phyloP scores from a whole-genome alignment of 1,140 invertebrate genomes.

The Nymphalis io region DNA sequence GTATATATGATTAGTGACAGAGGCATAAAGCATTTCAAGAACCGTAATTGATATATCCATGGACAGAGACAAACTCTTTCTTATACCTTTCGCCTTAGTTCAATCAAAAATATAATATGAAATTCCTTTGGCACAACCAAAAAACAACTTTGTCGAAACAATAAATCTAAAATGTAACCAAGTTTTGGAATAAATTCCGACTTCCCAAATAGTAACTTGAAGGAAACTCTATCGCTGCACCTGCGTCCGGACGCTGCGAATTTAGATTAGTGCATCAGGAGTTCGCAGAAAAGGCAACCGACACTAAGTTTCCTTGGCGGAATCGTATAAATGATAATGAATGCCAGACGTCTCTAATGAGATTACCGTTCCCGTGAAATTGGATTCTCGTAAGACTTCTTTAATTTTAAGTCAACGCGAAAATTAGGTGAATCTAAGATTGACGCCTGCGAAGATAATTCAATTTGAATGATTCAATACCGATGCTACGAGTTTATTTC shows the following conservation, averaged over 20 bases:
- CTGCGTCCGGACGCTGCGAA: constrained; percentile 52
- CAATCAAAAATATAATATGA: too few relatives aligned
- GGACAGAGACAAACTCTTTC: too few relatives aligned
- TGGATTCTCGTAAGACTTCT: constrained; percentile 73
- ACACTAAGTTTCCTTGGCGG: constrained; percentile 61
- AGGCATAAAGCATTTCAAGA: too few relatives aligned
- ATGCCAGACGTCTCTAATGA: constrained; percentile 75
- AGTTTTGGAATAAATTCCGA: constrained; percentile 59
- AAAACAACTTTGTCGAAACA: constrained; percentile 9
- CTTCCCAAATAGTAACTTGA: constrained; percentile 48
- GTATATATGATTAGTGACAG: too few relatives aligned
- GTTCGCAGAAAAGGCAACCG: constrained; percentile 42
- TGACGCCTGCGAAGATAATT: constrained; percentile 43
- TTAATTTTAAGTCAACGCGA: constrained; percentile 73
- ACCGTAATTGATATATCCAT: too few relatives aligned
- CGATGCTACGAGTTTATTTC: neutral
- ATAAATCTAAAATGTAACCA: constrained; percentile 41
- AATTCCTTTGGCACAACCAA: neutral
- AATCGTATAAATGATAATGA: constrained; percentile 79
- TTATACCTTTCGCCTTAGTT: too few relatives aligned
- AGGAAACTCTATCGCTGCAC: constrained; percentile 55
- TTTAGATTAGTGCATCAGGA: constrained; percentile 70
- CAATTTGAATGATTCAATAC: constrained; percentile 32
- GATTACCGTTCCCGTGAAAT: constrained; percentile 75
- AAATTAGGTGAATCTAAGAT: constrained; percentile 66